phyloP scores from a whole-genome alignment of 2,797 vertebrate species.

The Scolopax rusticola region DNA sequence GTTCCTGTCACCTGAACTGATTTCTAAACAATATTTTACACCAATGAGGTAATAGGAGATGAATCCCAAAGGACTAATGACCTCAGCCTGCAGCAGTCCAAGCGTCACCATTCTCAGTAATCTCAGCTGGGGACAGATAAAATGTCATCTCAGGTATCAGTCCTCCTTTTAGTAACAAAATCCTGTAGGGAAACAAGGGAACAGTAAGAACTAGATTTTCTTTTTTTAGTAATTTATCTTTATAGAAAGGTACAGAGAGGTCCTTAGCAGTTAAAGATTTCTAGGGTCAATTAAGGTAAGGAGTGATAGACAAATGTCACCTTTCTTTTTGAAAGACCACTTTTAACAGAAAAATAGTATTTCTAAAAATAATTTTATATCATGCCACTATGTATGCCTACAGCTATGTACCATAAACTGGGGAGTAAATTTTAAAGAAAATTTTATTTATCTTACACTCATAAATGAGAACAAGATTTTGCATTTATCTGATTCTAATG shows the following conservation, averaged over 20 bases:
- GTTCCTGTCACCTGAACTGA: neutral
- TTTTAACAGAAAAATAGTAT: neutral
- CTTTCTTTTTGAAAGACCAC: neutral
- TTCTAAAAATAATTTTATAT: neutral
- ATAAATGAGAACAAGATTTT: neutral
- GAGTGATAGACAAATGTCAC: neutral
- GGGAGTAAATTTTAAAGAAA: neutral
- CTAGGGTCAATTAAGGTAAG: neutral
- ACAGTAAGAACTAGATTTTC: neutral
- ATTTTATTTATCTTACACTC: neutral
- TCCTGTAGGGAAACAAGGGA: neutral
- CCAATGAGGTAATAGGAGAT: neutral
- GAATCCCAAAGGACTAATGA: neutral
- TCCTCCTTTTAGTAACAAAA: neutral
- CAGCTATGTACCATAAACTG: neutral
- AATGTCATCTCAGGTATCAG: neutral
- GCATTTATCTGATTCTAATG: neutral
- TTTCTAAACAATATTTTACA: neutral
- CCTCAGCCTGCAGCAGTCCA: neutral
- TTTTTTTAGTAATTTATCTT: neutral
- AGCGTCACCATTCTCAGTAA: neutral
- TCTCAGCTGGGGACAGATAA: neutral
- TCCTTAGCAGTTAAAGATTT: neutral
- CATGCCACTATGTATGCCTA: neutral
- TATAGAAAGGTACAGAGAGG: neutral